These are phyloP conservation scores for Orchesella cincta DNA, from an alignment of 1,140 invertebrate species.

Conservation along the genomic window DNA sequence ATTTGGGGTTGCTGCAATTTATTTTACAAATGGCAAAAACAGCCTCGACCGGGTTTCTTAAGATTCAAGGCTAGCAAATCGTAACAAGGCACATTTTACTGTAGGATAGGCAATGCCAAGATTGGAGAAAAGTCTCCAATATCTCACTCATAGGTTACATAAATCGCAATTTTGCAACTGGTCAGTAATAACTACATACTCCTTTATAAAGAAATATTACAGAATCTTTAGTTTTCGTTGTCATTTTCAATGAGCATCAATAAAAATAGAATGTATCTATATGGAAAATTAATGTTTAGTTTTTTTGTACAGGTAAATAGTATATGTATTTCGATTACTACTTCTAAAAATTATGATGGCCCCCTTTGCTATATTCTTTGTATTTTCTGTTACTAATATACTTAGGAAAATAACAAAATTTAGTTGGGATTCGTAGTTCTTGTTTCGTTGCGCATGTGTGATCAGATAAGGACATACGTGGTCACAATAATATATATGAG, in stretches of 20 bases:
- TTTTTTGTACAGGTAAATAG: background rate
- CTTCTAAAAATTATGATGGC: background rate
- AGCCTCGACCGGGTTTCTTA: background rate
- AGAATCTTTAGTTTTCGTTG: background rate
- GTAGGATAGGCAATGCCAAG: too few relatives aligned
- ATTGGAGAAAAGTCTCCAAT: too few relatives aligned
- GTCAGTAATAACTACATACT: too few relatives aligned
- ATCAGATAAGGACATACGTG: background rate
- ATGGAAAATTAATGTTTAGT: background rate
- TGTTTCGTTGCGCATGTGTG: background rate
- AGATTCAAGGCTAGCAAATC: background rate
- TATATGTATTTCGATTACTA: too few relatives aligned
- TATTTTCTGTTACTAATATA: background rate
- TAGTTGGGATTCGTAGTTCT: background rate
- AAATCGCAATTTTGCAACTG: background rate
- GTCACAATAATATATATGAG: background rate
- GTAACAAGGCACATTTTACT: background rate
- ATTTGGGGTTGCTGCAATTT: background rate
- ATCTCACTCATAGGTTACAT: background rate
- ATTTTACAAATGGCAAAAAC: background rate
- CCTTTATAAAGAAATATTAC: background rate
- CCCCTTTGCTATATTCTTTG: background rate
- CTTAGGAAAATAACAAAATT: background rate
- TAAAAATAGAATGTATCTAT: background rate
- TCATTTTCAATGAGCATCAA: background rate